Conservation (phyloP, 1,140 invertebrate species). For the Drosophila carrolli region DNA sequence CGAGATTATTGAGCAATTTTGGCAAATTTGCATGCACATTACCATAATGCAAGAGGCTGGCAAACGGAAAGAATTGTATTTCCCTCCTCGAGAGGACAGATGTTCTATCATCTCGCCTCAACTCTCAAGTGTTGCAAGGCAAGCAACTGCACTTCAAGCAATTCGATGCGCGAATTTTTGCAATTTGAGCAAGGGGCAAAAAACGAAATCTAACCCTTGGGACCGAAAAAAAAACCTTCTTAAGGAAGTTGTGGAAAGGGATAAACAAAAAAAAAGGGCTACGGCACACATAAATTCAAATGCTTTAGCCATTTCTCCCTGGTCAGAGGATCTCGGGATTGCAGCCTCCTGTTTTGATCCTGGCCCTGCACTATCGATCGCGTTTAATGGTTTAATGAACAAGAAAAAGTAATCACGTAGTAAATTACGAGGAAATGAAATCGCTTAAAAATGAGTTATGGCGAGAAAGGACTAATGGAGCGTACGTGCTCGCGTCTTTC, state of each 20-base stretch:
- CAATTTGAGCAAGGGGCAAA: slow-evolving; percentile 43
- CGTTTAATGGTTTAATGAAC: slow-evolving; percentile 79
- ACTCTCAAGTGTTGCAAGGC: slow-evolving; percentile 24
- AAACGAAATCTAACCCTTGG: slow-evolving; percentile 53
- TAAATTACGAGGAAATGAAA: slow-evolving; percentile 78
- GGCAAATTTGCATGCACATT: slow-evolving; percentile 79
- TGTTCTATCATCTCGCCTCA: slow-evolving; percentile 32
- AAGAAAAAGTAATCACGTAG: slow-evolving; percentile 80
- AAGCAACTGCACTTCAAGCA: slow-evolving; percentile 62
- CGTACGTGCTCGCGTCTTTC: slow-evolving; percentile 52
- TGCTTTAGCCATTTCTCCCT: slow-evolving; percentile 41
- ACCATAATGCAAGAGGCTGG: slow-evolving; percentile 68
- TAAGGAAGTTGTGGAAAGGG: slow-evolving; percentile 21
- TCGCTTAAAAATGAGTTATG: slow-evolving; percentile 79
- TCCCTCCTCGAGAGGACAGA: slow-evolving; percentile 39
- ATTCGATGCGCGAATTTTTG: slow-evolving; percentile 76
- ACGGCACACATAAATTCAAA: slow-evolving; percentile 57
- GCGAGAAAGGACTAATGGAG: slow-evolving; percentile 62
- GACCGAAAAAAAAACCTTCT: slow-evolving; percentile 18
- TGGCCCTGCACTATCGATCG: slow-evolving; percentile 64
- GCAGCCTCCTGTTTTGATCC: slow-evolving; percentile 56
- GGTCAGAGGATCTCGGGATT: slow-evolving; percentile 28
- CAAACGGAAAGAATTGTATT: slow-evolving; percentile 15
- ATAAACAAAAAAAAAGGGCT: slow-evolving; percentile 40
- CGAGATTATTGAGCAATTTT: slow-evolving; percentile 71